A percentile compares a stretch with the other conserved stretches of the same genome.
phyloP scores from a whole-genome alignment of 2,888 invertebrate species.

The Habroteleia sp. region DNA sequence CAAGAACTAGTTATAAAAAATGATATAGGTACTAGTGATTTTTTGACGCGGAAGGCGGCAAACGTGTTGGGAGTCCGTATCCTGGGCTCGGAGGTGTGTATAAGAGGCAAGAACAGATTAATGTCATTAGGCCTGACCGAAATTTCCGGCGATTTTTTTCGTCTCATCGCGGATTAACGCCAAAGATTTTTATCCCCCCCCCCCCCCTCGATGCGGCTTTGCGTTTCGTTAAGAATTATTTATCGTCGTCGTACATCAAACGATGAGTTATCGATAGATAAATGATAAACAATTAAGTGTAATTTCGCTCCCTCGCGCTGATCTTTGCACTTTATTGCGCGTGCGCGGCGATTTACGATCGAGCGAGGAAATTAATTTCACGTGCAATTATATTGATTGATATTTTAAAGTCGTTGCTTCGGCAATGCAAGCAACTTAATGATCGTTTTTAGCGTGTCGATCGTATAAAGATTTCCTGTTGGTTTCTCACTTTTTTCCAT shows the following conservation, averaged over 20 bases:
- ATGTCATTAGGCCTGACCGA: conserved; percentile 38
- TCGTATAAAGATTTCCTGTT: background rate
- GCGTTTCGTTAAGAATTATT: conserved; percentile 9
- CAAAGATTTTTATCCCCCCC: conserved; percentile 14
- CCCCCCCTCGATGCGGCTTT: background rate
- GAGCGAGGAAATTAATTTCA: conserved; percentile 35
- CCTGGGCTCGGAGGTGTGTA: no score
- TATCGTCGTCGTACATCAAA: conserved; percentile 21
- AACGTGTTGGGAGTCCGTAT: no score
- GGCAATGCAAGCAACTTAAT: conserved; percentile 9
- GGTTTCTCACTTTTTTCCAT: background rate
- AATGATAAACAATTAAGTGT: conserved; percentile 36
- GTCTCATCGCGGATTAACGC: conserved; percentile 10
- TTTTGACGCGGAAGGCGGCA: no score
- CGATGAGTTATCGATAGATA: conserved; percentile 12
- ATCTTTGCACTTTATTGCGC: conserved; percentile 31
- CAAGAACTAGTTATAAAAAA: no score
- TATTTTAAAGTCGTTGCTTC: conserved; percentile 25
- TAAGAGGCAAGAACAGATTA: no score
- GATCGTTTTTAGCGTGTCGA: background rate
- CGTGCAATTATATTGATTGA: conserved; percentile 32
- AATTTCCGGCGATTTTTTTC: conserved; percentile 50
- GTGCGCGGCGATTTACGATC: conserved; percentile 24
- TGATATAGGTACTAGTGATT: no score
- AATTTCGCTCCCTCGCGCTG: conserved; percentile 19